Conservation (phyloP, 2,888 invertebrate genomes). For the Lasioglossum pauxillum region DNA sequence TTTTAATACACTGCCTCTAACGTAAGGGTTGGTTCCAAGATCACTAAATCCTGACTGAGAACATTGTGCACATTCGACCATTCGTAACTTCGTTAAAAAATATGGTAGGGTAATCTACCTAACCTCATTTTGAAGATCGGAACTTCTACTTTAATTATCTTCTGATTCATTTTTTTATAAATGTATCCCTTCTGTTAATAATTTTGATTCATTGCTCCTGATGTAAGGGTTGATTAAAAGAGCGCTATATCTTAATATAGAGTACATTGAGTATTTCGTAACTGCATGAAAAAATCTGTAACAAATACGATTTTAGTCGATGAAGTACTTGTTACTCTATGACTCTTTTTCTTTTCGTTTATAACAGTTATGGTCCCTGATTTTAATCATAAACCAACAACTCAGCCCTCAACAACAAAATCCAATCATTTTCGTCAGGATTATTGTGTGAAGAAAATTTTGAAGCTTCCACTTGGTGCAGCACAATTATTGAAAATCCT, state of each 20-base stretch:
- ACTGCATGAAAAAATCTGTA: neutral
- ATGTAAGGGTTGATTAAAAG: neutral
- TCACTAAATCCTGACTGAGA: neutral
- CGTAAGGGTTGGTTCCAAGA: neutral
- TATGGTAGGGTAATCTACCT: neutral
- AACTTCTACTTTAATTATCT: neutral
- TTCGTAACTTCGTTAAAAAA: neutral
- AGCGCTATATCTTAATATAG: neutral
- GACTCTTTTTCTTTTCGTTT: too few relatives aligned
- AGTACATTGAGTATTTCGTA: neutral
- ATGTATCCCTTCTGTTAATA: neutral
- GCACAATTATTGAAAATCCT: too few relatives aligned
- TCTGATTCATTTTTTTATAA: neutral
- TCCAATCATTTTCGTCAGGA: too few relatives aligned
- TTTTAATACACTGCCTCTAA: neutral
- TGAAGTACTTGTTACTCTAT: too few relatives aligned
- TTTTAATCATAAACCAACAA: too few relatives aligned
- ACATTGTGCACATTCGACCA: too few relatives aligned
- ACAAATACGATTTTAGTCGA: too few relatives aligned
- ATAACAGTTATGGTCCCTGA: too few relatives aligned
- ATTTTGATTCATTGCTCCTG: neutral
- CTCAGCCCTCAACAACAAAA: too few relatives aligned
- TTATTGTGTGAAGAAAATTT: too few relatives aligned
- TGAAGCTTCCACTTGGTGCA: too few relatives aligned
- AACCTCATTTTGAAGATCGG: neutral